Conservation (phyloP, 2,113 vertebrate species). For the Nannobrachium achirus region DNA sequence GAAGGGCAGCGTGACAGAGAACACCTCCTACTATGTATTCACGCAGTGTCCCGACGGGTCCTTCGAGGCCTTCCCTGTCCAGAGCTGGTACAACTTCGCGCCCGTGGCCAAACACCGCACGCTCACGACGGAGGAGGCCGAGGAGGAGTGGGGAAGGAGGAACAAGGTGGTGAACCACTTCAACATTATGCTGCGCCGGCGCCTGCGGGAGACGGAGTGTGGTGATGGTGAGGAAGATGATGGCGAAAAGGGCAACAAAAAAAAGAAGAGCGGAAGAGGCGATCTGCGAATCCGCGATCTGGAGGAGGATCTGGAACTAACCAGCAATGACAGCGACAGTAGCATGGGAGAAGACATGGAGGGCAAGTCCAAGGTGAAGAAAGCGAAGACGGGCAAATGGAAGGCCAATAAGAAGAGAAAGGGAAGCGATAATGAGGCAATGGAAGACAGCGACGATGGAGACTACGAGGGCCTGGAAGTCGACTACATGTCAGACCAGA, state of each 20-base stretch:
- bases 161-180: conserved; percentile 96
- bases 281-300: conserved; percentile 89
- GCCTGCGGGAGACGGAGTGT: conserved; percentile 85
- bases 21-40: conserved; percentile 91
- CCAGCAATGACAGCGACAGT: conserved; percentile 86
- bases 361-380: conserved; percentile 68
- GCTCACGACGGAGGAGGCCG: conserved; percentile 90
- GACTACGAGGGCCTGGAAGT: conserved; percentile 93
- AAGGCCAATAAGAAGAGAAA: conserved; percentile 74
- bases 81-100: conserved; percentile 93
- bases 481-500: conserved; percentile 93
- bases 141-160: conserved; percentile 93
- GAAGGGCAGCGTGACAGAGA: conserved; percentile 91
- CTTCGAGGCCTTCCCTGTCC: conserved; percentile 92
- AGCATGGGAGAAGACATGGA: conserved; percentile 86
- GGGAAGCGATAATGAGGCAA: conserved; percentile 80
- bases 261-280: conserved; percentile 73
- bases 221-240: conserved; percentile 86
- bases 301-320: conserved; percentile 91
- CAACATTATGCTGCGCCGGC: conserved; percentile 94
- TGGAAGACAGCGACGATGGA: conserved; percentile 91
- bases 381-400: conserved; percentile 76
- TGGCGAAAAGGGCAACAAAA: conserved; percentile 73
- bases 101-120: conserved; percentile 88
- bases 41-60: conserved; percentile 91